Conservation (phyloP, 2,797 vertebrate genomes). For the Pipistrellus pygmaeus region DNA sequence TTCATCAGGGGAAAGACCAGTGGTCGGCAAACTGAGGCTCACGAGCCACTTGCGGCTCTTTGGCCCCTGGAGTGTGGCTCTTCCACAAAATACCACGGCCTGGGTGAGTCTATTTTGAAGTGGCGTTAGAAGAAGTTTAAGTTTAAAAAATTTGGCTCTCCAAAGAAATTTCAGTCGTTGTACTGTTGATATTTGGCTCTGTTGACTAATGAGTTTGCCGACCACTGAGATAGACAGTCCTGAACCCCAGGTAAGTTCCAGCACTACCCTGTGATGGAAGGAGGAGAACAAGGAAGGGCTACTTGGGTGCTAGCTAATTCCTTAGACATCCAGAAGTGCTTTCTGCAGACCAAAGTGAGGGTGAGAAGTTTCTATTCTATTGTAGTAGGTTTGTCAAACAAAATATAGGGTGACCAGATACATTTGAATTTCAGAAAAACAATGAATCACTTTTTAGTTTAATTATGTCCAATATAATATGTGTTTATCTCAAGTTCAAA, state of each 20-base stretch:
- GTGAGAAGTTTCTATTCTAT: neutral
- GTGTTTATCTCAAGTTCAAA: neutral
- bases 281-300: neutral
- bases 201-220: no score
- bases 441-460: neutral
- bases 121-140: no score
- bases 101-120: no score
- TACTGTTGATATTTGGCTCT: no score
- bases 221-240: neutral
- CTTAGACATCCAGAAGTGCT: neutral
- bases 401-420: neutral
- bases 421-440: conserved; percentile 39
- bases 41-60: no score
- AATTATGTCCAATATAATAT: neutral
- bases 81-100: no score
- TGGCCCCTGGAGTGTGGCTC: no score
- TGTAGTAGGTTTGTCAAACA: neutral
- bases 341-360: neutral
- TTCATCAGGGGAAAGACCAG: neutral
- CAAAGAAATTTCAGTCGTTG: no score
- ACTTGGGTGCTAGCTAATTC: neutral
- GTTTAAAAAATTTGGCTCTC: no score
- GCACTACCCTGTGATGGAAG: neutral
- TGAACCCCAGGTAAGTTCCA: no score
- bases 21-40: no score